Evolutionary conservation across 2,888 invertebrate genomes (phyloP).

Genomic region (Gymnoscelis rufifasciata): DNA sequence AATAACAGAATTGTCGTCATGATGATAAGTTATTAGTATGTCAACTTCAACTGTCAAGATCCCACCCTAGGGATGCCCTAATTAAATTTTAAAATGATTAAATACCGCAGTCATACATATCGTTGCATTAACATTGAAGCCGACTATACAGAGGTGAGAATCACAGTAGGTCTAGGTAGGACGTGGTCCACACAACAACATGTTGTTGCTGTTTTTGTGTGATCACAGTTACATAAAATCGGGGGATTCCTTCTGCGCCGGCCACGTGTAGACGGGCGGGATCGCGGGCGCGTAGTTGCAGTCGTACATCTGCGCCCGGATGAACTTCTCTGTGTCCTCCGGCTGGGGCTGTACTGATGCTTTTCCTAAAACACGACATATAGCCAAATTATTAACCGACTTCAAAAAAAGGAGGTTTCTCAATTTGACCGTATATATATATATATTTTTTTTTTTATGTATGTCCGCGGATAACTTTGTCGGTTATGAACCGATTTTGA

Average conservation of each 20-base stretch:
- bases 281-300: conserved; percentile 81
- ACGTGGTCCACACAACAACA: too few species aligned
- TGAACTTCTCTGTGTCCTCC: conserved; percentile 83
- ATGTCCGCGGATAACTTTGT: too few species aligned
- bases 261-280: conserved; percentile 82
- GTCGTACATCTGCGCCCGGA: conserved; percentile 90
- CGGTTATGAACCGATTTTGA: too few species aligned
- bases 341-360: conserved; percentile 90
- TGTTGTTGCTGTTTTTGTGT: too few species aligned
- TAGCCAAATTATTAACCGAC: neutral
- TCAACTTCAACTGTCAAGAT: too few species aligned
- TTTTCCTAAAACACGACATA: conserved; percentile 74
- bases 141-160: neutral
- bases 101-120: neutral
- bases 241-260: conserved; percentile 40
- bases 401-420: neutral
- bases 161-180: too few species aligned
- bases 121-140: neutral
- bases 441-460: too few species aligned
- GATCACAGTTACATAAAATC: conserved; percentile 30
- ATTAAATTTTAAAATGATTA: too few species aligned
- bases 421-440: too few species aligned
- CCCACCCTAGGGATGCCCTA: too few species aligned
- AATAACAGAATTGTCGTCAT: too few species aligned
- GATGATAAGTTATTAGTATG: neutral